Percentiles rank a stretch among this genome's conserved stretches.
Evolutionary conservation across 2,797 vertebrate species (phyloP).

Genomic region (Myripristis jacobus): DNA sequence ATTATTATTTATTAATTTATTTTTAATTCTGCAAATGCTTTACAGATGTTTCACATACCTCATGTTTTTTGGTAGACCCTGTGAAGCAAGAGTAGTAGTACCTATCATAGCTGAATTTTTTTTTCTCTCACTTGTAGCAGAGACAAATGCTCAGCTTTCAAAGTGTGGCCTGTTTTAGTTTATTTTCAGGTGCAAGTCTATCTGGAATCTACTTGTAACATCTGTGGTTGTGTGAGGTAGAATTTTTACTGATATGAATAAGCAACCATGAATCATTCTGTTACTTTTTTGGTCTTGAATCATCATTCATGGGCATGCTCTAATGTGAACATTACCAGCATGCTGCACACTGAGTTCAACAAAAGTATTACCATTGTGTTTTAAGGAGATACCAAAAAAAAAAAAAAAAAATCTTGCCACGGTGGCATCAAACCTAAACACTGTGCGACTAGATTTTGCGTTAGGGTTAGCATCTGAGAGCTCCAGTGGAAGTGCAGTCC

Average conservation of each 20-base stretch:
- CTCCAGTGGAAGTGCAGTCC: conserved; percentile 29
- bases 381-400: conserved; percentile 4
- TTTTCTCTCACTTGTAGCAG: conserved; percentile 35
- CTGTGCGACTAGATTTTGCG: conserved; percentile 22
- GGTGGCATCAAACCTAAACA: not conserved
- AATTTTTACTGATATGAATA: conserved; percentile 50
- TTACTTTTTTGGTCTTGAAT: conserved; percentile 17
- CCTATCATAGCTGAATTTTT: conserved; percentile 51
- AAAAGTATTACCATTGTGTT: not conserved
- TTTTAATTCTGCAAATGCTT: conserved; percentile 85
- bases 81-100: conserved; percentile 59
- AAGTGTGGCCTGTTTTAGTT: conserved; percentile 72
- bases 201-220: conserved; percentile 56
- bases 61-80: conserved; percentile 54
- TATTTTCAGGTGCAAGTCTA: conserved; percentile 77
- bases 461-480: conserved; percentile 3
- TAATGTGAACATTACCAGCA: not conserved
- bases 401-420: too few relatives aligned
- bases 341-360: not conserved
- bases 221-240: conserved; percentile 49
- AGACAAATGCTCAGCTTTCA: conserved; percentile 59
- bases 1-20: conserved; percentile 85
- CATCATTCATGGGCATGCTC: not conserved
- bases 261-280: conserved; percentile 39
- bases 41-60: conserved; percentile 83